phyloP scores from a whole-genome alignment of 2,797 vertebrate genomes.

The Acropternis orthonyx region DNA sequence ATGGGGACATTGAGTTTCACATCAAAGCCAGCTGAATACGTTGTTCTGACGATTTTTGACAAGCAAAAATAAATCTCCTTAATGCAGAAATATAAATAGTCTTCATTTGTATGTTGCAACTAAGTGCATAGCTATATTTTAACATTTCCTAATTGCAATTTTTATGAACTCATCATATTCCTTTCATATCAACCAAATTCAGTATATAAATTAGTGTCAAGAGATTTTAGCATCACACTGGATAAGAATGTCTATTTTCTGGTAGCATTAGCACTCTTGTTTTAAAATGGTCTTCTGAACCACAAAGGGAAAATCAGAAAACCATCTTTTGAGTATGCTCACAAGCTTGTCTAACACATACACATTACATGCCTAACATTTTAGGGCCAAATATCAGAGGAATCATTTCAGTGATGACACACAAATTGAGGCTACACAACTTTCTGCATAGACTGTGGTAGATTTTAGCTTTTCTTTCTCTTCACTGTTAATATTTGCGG shows the following conservation, averaged over 20 bases:
- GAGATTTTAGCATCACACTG: background rate
- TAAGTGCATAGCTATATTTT: background rate
- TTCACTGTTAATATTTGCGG: background rate
- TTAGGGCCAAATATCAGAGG: background rate
- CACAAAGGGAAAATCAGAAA: background rate
- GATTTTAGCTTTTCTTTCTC: background rate
- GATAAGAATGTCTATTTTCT: background rate
- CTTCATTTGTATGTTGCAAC: background rate
- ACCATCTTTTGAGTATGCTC: background rate
- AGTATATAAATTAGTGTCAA: background rate
- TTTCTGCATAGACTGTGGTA: background rate
- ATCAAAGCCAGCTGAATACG: background rate
- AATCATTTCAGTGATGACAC: background rate
- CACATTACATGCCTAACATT: background rate
- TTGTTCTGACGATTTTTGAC: background rate
- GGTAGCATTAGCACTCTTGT: background rate
- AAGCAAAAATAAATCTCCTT: constrained; percentile 28
- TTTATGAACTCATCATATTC: constrained; percentile 12
- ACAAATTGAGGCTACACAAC: background rate
- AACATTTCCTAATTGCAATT: background rate
- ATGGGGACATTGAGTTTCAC: background rate
- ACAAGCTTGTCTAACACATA: background rate
- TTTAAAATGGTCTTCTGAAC: background rate
- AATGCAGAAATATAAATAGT: background rate
- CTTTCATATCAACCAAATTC: background rate